Evolutionary conservation across 2,888 invertebrate species (phyloP).

Genomic region (Torymus auratus): DNA sequence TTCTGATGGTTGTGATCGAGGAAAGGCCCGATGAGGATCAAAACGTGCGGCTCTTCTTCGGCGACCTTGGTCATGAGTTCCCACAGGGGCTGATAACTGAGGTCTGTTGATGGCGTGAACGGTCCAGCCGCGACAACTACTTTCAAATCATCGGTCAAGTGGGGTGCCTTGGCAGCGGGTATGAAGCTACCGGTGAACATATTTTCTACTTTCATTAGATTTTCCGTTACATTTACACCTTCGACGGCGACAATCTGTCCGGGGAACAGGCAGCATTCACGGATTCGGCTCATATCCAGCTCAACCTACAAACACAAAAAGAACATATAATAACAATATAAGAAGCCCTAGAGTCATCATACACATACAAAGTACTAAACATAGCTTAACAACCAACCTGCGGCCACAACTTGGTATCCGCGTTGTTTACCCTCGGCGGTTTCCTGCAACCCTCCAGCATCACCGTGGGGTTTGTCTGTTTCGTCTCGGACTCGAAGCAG

Average conservation of each 20-base stretch:
- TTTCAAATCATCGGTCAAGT: constrained; percentile 75
- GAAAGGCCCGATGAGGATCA: constrained; percentile 91
- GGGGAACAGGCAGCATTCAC: constrained; percentile 85
- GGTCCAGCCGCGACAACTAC: constrained; percentile 90
- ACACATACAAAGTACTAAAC: too few species aligned
- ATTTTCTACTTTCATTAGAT: constrained; percentile 82
- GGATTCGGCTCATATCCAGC: constrained; percentile 78
- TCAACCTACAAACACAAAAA: constrained; percentile 53
- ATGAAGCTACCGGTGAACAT: constrained; percentile 79
- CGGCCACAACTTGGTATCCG: constrained; percentile 65
- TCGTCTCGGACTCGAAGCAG: constrained; percentile 83
- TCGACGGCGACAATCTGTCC: constrained; percentile 88
- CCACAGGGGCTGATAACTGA: constrained; percentile 88
- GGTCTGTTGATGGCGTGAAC: constrained; percentile 86
- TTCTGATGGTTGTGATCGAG: constrained; percentile 84
- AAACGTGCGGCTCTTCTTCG: constrained; percentile 85
- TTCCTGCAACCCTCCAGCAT: constrained; percentile 65
- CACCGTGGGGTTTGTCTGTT: constrained; percentile 54
- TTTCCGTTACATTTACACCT: constrained; percentile 85
- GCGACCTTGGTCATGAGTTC: constrained; percentile 85
- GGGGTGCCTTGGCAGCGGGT: constrained; percentile 75
- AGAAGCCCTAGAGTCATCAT: too few species aligned
- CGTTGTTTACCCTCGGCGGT: constrained; percentile 82
- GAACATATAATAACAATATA: background rate
- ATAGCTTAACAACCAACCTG: constrained; percentile 13